These are phyloP conservation scores for Lampris incognitus DNA, from an alignment of 2,113 vertebrate genomes.

Conservation along the genomic window DNA sequence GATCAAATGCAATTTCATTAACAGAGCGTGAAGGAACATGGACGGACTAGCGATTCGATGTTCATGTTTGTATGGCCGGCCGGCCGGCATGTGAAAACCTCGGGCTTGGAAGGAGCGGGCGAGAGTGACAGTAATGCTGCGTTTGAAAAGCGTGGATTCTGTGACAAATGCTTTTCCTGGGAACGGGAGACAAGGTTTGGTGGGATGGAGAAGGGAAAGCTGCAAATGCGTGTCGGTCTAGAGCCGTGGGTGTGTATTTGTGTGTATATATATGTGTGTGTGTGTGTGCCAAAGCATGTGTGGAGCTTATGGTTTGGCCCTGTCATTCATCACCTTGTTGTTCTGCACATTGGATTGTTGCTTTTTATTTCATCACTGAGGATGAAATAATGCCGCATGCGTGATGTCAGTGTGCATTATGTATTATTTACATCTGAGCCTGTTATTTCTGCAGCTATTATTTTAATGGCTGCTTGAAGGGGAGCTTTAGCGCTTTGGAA, in stretches of 20 bases:
- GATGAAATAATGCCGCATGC: constrained; percentile 81
- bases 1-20: constrained; percentile 8
- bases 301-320: constrained; percentile 24
- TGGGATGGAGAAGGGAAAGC: constrained; percentile 6
- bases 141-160: constrained; percentile 51
- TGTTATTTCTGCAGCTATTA: constrained; percentile 2
- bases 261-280: constrained; percentile 8
- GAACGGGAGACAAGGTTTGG: constrained; percentile 36
- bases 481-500: neutral
- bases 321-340: constrained; percentile 47
- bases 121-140: constrained; percentile 33
- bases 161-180: constrained; percentile 55
- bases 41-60: constrained; percentile 3
- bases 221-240: constrained; percentile 10
- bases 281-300: constrained; percentile 9
- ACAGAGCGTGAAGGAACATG: constrained; percentile 17
- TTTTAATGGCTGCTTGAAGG: constrained; percentile 6
- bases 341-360: constrained; percentile 73
- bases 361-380: constrained; percentile 77
- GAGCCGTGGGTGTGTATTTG: constrained; percentile 19
- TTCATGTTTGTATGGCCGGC: constrained; percentile 37
- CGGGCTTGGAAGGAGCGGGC: constrained; percentile 7
- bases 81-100: constrained; percentile 33
- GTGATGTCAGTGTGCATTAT: constrained; percentile 88
- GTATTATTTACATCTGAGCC: constrained; percentile 87